A percentile compares a stretch with the other conserved stretches of the same genome.
Conservation (phyloP, 2,888 invertebrate species). For the Piscicola geometra region DNA sequence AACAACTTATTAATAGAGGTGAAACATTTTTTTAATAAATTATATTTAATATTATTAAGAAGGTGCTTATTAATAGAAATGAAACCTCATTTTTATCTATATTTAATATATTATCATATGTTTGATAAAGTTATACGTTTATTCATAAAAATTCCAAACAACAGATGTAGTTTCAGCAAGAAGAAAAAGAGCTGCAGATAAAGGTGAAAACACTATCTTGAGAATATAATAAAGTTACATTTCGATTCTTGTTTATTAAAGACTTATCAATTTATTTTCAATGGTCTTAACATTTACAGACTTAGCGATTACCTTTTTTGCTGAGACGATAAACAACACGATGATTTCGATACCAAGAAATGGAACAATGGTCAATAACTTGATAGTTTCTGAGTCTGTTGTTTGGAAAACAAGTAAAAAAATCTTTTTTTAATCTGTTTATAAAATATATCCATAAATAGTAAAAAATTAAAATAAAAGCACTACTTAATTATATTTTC, state of each 20-base stretch:
- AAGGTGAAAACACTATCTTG: too few species aligned
- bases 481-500: not conserved
- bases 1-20: too few species aligned
- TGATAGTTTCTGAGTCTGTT: not conserved
- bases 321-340: not conserved
- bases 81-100: not conserved
- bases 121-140: too few species aligned
- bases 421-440: not conserved
- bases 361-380: conserved; percentile 8
- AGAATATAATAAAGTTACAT: too few species aligned
- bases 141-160: not conserved
- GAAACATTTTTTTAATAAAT: too few species aligned
- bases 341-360: too few species aligned
- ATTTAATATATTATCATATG: not conserved
- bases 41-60: too few species aligned
- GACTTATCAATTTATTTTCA: not conserved
- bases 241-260: not conserved
- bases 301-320: not conserved
- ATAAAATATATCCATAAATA: not conserved
- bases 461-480: not conserved
- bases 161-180: not conserved
- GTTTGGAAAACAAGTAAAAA: not conserved
- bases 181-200: not conserved
- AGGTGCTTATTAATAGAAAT: too few species aligned
- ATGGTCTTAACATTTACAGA: not conserved